A percentile compares a stretch with the other conserved stretches of the same genome.
phyloP scores from a whole-genome alignment of 2,888 invertebrate genomes.

The Acanthosepion pharaonis region DNA sequence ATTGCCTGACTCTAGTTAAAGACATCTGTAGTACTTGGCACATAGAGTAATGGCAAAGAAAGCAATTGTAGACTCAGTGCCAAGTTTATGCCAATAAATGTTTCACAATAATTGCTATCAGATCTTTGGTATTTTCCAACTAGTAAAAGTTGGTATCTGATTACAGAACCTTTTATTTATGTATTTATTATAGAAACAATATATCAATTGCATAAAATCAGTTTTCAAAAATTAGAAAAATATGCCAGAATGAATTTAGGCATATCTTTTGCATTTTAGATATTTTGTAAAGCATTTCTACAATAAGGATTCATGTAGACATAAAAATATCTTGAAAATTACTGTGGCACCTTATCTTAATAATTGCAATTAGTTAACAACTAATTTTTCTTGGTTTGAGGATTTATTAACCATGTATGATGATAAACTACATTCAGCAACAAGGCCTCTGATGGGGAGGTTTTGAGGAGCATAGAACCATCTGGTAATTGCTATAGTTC shows the following conservation, averaged over 20 bases:
- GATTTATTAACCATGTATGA: too few species aligned
- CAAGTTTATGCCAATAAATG: neutral
- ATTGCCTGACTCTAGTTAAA: neutral
- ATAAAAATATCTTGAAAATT: too few species aligned
- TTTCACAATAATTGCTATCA: neutral
- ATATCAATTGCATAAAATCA: neutral
- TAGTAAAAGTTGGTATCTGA: neutral
- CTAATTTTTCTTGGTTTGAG: too few species aligned
- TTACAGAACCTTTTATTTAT: neutral
- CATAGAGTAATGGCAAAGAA: neutral
- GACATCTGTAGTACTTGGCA: neutral
- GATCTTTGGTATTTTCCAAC: neutral
- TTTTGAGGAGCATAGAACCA: too few species aligned
- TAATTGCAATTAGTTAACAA: too few species aligned
- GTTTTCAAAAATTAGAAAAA: neutral
- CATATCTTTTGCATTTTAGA: neutral
- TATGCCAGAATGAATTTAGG: neutral
- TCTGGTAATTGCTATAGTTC: too few species aligned
- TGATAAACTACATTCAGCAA: too few species aligned
- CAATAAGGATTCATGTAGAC: neutral
- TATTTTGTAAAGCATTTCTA: neutral
- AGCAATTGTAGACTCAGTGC: neutral
- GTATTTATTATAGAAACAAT: neutral
- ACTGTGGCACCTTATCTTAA: too few species aligned
- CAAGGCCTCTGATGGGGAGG: too few species aligned